Evolutionary conservation across 1,140 invertebrate genomes (phyloP).

Genomic region (Vollenhovia emeryi): DNA sequence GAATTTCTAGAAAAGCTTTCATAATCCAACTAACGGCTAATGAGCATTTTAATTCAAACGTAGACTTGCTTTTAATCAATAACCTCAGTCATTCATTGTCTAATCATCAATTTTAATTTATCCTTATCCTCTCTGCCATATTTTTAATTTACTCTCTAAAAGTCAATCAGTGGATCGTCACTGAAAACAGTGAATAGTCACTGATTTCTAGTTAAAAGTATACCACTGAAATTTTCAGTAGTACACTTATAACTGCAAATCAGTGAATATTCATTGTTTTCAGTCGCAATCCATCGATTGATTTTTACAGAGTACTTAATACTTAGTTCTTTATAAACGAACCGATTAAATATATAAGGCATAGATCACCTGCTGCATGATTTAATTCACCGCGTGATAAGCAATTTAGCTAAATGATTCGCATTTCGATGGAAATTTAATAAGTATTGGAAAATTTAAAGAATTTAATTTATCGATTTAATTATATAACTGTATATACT

Average conservation of each 20-base stretch:
- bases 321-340: neutral
- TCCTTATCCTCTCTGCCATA: neutral
- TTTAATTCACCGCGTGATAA: neutral
- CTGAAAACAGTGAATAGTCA: too few relatives aligned
- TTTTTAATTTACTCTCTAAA: neutral
- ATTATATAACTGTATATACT: neutral
- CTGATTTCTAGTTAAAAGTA: too few relatives aligned
- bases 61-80: constrained; percentile 26
- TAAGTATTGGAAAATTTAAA: neutral
- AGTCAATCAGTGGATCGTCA: too few relatives aligned
- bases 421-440: neutral
- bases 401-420: neutral
- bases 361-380: neutral
- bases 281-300: too few relatives aligned
- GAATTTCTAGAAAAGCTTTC: neutral
- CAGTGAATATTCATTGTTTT: too few relatives aligned
- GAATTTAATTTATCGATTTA: neutral
- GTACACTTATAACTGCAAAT: too few relatives aligned
- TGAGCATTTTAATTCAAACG: constrained; percentile 5
- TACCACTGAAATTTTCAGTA: too few relatives aligned
- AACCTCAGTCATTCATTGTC: neutral
- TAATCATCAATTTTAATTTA: neutral
- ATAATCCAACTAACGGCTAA: constrained; percentile 23
- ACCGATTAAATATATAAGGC: neutral
- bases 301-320: too few relatives aligned